These are phyloP conservation scores for Agapornis roseicollis DNA, from an alignment of 2,113 vertebrate genomes.

Conservation along the genomic window DNA sequence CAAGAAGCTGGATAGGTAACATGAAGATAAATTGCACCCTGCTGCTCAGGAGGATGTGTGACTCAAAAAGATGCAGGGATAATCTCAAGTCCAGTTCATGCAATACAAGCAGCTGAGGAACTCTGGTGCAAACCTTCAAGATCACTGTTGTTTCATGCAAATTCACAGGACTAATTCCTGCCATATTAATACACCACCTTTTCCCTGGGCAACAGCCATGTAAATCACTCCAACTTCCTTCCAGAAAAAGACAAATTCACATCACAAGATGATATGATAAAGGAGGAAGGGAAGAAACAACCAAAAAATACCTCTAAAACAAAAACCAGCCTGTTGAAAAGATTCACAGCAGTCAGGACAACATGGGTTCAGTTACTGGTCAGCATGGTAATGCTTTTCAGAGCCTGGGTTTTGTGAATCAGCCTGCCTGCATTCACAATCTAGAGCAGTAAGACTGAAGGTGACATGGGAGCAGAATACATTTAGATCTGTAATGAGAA, in stretches of 20 bases:
- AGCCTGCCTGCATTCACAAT: neutral
- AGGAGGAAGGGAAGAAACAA: neutral
- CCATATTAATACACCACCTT: neutral
- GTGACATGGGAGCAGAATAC: neutral
- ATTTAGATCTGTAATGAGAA: neutral
- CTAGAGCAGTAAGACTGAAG: neutral
- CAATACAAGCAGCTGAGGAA: neutral
- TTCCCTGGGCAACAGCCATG: neutral
- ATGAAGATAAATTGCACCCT: neutral
- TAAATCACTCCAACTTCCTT: neutral
- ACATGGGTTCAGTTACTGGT: neutral
- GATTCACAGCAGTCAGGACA: neutral
- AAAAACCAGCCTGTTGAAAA: neutral
- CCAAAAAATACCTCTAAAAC: neutral
- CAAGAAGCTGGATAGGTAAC: neutral
- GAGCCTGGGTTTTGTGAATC: neutral
- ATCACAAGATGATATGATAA: neutral
- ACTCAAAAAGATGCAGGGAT: neutral
- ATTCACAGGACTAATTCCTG: neutral
- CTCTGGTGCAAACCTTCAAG: neutral
- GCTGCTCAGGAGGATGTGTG: neutral
- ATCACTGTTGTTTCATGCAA: neutral
- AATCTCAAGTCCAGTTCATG: neutral
- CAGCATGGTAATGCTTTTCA: neutral
- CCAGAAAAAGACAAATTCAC: neutral